A percentile compares a stretch with the other conserved stretches of the same genome.
phyloP scores from a whole-genome alignment of 2,888 invertebrate genomes.

The Lithophane leautieri region DNA sequence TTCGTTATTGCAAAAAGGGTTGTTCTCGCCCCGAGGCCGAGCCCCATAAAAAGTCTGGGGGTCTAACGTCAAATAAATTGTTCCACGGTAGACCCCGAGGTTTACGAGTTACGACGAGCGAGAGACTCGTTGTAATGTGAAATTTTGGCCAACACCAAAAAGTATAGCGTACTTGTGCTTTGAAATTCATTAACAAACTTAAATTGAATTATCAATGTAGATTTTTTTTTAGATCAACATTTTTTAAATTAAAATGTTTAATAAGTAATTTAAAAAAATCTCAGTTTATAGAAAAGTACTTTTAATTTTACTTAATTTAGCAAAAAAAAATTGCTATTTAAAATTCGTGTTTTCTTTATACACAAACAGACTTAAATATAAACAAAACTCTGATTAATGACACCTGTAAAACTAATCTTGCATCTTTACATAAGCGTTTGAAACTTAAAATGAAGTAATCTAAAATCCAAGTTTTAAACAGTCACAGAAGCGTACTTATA shows the following conservation, averaged over 20 bases:
- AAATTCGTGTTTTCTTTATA: not conserved
- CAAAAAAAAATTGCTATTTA: not conserved
- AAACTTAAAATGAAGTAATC: slow-evolving; percentile 20
- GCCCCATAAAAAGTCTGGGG: slow-evolving; percentile 60
- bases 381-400: slow-evolving; percentile 17
- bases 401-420: slow-evolving; percentile 1
- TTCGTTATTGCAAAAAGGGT: slow-evolving; percentile 66
- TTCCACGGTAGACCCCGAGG: slow-evolving; percentile 59
- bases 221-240: not conserved
- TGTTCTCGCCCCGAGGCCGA: slow-evolving; percentile 53
- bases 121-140: slow-evolving; percentile 64
- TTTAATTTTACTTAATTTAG: not conserved
- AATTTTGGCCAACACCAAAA: slow-evolving; percentile 31
- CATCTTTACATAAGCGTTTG: slow-evolving; percentile 7
- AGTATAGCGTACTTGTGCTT: slow-evolving; percentile 4
- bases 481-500: slow-evolving; percentile 38
- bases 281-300: no score
- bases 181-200: slow-evolving; percentile 30
- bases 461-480: slow-evolving; percentile 57
- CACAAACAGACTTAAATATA: not conserved
- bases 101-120: slow-evolving; percentile 71
- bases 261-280: not conserved
- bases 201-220: not conserved
- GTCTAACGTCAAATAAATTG: slow-evolving; percentile 80
- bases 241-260: slow-evolving; percentile 9